These are phyloP conservation scores for Philypnodon macrostomus DNA, from an alignment of 2,797 vertebrate genomes.

Conservation along the genomic window DNA sequence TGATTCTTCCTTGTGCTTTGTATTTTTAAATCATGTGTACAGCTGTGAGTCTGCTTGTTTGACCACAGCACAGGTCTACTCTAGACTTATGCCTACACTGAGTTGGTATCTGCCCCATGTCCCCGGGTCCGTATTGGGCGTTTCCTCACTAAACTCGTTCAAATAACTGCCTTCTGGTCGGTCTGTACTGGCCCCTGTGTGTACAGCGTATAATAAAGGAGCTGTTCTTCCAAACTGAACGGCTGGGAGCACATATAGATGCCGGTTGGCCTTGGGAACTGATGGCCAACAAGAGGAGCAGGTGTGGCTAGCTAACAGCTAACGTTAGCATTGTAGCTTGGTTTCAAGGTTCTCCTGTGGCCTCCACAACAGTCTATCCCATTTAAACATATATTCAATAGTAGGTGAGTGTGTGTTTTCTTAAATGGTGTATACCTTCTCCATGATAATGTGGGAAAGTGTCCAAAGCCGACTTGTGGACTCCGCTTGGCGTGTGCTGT, in stretches of 20 bases:
- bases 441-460: constrained; percentile 49
- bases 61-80: neutral
- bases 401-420: neutral
- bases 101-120: constrained; percentile 3
- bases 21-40: too few species aligned
- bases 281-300: constrained; percentile 32
- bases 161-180: neutral
- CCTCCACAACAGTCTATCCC: neutral
- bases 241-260: constrained; percentile 13
- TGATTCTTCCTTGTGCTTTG: too few species aligned
- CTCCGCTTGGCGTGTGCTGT: constrained; percentile 22
- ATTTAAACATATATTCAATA: too few species aligned
- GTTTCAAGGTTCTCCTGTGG: neutral
- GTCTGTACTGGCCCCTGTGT: neutral
- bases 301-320: constrained; percentile 46
- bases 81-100: constrained; percentile 2
- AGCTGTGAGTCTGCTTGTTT: too few species aligned
- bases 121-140: constrained; percentile 31
- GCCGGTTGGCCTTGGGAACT: constrained; percentile 41
- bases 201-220: constrained; percentile 2
- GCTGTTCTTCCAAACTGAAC: neutral
- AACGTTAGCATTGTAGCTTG: constrained; percentile 7
- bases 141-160: constrained; percentile 22
- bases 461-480: constrained; percentile 21
- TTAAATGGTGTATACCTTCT: constrained; percentile 59